Evolutionary conservation across 1,140 invertebrate species (phyloP), one percentile per base, ranked within the genome.

Genomic region (Hyles vespertilio): DNA sequence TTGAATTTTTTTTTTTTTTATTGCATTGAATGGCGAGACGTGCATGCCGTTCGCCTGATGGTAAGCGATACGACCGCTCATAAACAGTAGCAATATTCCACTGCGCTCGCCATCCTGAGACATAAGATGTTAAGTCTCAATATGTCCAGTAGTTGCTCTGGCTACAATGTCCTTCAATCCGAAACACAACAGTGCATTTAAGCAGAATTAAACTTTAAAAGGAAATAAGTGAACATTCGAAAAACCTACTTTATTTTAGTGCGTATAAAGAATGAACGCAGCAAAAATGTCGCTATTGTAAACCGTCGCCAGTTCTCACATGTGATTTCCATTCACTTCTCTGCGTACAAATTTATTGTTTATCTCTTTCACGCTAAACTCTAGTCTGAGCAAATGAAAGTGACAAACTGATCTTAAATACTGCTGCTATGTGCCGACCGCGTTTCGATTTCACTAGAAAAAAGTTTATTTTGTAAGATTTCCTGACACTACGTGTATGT

Each of bases 381-480:
- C 32, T 34, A 34, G 32, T 32, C 34, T 9, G 36, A 51, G 10
- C 33, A 45, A 58, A 51, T 12, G 58, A 65, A 65, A 65, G 63
- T 60, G 63, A 65, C 45, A 54, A 55, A 52, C 33, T 6, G 44
- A 5, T 54, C 12, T 54, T 11, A 33, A 9, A 34, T 50, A 34
- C 54, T 59, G 8, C 58, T 50, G 32, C 32, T 32, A 32, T 32
- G 32, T 32, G 50, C 34, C 45, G 59, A 51, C 51, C 59, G 56
- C 32, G 56, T 65, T 58, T 65, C 63, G 58, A 59, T 65, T 58
- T 65, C 63, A 61, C 58, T 60, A 7, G 58, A 50, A 50, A 50
- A 32, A 50, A 50, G 32, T 50, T 32, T 8, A 32, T 50, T 50
- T 50, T 32, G 32, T 32, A 32, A 50, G 48, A 50, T 50, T 50